Conservation (phyloP, 2,113 vertebrate genomes). For the Nothocercus nigrocapillus region DNA sequence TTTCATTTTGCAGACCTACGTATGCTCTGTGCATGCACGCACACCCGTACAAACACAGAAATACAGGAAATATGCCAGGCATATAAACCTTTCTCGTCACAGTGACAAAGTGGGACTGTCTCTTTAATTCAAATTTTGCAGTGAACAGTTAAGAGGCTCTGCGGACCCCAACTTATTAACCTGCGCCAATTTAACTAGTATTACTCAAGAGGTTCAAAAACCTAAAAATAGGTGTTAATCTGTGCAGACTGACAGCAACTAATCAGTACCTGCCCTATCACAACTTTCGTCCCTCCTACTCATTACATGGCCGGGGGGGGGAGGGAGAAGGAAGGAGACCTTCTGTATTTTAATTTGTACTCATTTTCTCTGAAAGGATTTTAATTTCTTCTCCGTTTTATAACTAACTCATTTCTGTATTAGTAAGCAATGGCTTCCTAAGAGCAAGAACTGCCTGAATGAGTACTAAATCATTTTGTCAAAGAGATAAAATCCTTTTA, state of each 20-base stretch:
- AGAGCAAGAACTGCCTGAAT: neutral
- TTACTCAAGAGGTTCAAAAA: conserved; percentile 65
- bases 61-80: neutral
- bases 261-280: conserved; percentile 38
- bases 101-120: conserved; percentile 24
- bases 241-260: conserved; percentile 41
- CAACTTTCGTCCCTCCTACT: conserved; percentile 40
- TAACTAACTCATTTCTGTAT: conserved; percentile 32
- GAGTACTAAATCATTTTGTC: neutral
- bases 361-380: neutral
- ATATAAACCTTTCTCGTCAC: neutral
- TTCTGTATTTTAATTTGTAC: neutral
- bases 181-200: conserved; percentile 60
- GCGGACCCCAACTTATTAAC: conserved; percentile 59
- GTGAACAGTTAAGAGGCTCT: conserved; percentile 46
- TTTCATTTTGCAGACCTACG: neutral
- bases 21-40: accelerated
- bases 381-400: no score
- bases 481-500: neutral
- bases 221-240: conserved; percentile 61
- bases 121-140: conserved; percentile 64
- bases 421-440: conserved; percentile 11
- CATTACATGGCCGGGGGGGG: neutral
- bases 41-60: neutral
- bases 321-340: no score